Conservation (phyloP, 2,888 invertebrate genomes). For the Catocala sponsa region DNA sequence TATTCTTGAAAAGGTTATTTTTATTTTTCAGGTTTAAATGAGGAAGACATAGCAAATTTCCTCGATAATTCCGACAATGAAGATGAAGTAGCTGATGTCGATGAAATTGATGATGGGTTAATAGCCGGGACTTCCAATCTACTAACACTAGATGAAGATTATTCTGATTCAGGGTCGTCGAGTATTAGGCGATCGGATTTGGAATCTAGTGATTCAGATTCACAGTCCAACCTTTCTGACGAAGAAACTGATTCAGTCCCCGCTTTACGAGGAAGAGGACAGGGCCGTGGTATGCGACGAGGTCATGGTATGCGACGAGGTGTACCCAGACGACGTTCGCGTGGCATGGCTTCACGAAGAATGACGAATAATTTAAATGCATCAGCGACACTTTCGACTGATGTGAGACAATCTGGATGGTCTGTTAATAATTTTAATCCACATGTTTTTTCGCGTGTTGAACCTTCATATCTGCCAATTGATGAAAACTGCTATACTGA, state of each 20-base stretch:
- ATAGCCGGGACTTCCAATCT: constrained; percentile 1
- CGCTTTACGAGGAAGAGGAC: not conserved
- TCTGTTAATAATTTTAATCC: constrained; percentile 3
- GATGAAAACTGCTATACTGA: not conserved
- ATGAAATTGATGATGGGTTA: not conserved
- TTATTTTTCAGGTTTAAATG: constrained; percentile 1
- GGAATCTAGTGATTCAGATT: constrained; percentile 7
- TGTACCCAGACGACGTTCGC: not conserved
- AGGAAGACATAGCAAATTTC: not conserved
- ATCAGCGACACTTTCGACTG: not conserved
- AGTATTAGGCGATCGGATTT: constrained; percentile 1
- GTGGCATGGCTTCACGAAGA: not conserved
- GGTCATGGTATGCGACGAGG: constrained; percentile 3
- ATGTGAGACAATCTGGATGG: not conserved
- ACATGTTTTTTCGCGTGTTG: not conserved
- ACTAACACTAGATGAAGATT: not conserved
- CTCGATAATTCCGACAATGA: constrained; percentile 4
- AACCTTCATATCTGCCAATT: constrained; percentile 1
- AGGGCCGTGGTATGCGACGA: constrained; percentile 1
- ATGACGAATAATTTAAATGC: not conserved
- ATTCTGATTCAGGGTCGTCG: constrained; percentile 4
- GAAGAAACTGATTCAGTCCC: not conserved
- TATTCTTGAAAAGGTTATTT: not conserved
- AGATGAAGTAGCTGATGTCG: not conserved
- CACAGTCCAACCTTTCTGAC: not conserved